Evolutionary conservation across 2,888 invertebrate genomes (phyloP).

Genomic region (Coleophora deauratella): DNA sequence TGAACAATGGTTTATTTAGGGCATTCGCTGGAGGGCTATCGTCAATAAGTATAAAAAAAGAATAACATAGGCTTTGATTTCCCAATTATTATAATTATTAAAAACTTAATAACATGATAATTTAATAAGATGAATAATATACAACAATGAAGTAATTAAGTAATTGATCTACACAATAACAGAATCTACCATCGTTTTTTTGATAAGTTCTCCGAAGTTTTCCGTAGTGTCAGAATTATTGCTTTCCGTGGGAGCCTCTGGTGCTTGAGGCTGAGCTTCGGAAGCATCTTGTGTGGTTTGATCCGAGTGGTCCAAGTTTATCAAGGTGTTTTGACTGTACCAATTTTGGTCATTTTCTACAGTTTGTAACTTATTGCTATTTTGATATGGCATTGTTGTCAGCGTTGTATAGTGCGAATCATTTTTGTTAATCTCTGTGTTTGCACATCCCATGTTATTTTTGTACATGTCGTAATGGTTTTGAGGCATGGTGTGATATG

Average conservation of each 20-base stretch:
- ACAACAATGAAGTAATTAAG: conserved; percentile 45
- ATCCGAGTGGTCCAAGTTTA: conserved; percentile 53
- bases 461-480: conserved; percentile 61
- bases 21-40: too few relatives aligned
- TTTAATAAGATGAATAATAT: conserved; percentile 50
- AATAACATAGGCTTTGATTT: conserved; percentile 20
- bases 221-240: conserved; percentile 63
- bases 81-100: conserved; percentile 23
- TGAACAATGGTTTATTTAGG: too few relatives aligned
- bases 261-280: conserved; percentile 28
- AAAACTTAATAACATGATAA: conserved; percentile 61
- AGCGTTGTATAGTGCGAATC: conserved; percentile 78
- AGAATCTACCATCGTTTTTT: conserved; percentile 93
- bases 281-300: conserved; percentile 49
- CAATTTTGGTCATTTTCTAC: conserved; percentile 70
- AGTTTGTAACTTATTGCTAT: conserved; percentile 79
- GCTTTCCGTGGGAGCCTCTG: conserved; percentile 25
- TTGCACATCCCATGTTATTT: conserved; percentile 47
- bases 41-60: too few relatives aligned
- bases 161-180: conserved; percentile 82
- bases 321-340: conserved; percentile 60
- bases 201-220: conserved; percentile 93
- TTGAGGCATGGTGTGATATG: conserved; percentile 47
- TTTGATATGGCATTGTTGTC: conserved; percentile 76
- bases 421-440: conserved; percentile 56